Conservation (phyloP, 2,888 invertebrate species). For the Gerris lacustris region DNA sequence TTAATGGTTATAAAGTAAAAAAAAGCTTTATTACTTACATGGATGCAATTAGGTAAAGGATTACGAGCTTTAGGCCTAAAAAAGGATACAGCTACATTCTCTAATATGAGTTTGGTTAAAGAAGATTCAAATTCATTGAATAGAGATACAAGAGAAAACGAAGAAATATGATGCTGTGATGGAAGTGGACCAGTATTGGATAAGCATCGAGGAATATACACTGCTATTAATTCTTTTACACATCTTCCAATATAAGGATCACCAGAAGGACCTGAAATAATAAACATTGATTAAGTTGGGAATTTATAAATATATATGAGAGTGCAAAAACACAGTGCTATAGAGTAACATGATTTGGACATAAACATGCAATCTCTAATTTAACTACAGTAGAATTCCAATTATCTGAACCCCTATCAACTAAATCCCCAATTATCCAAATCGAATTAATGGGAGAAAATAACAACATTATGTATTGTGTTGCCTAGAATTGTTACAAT, state of each 20-base stretch:
- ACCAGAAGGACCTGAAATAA: conserved; percentile 26
- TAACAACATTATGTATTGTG: too few species aligned
- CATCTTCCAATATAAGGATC: conserved; percentile 28
- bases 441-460: too few species aligned
- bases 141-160: conserved; percentile 16
- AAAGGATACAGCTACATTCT: conserved; percentile 26
- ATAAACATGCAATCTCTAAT: too few species aligned
- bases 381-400: too few species aligned
- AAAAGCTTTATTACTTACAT: conserved; percentile 22
- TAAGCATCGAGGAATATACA: conserved; percentile 32
- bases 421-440: too few species aligned
- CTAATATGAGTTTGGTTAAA: conserved; percentile 27
- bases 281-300: not conserved
- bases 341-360: too few species aligned
- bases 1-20: too few species aligned
- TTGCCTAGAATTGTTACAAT: too few species aligned
- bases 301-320: too few species aligned
- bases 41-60: conserved; percentile 28
- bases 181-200: conserved; percentile 23
- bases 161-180: conserved; percentile 20
- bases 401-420: too few species aligned
- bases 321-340: too few species aligned
- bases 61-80: conserved; percentile 29
- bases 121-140: conserved; percentile 20
- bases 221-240: conserved; percentile 26